Evolutionary conservation across 2,888 invertebrate species (phyloP).

Genomic region (Himalopsyche japonica): DNA sequence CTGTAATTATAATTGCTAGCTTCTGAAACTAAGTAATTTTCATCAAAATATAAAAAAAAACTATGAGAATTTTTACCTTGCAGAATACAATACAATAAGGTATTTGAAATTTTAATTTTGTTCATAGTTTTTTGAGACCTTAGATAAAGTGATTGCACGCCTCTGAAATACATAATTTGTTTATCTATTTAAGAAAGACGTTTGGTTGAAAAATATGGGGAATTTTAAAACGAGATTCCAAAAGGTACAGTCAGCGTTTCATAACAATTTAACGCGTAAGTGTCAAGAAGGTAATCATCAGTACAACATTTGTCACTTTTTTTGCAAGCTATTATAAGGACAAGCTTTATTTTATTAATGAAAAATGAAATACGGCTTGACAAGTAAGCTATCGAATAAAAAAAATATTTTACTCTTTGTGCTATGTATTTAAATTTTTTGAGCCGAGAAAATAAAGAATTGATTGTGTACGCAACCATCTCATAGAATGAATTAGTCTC

Average conservation of each 20-base stretch:
- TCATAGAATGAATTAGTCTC: too few species aligned
- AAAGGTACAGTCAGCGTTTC: neutral
- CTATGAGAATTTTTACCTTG: too few species aligned
- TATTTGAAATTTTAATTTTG: too few species aligned
- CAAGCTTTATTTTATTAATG: neutral
- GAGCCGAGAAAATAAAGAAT: too few species aligned
- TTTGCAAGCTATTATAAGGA: neutral
- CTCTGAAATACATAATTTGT: neutral
- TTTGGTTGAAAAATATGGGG: neutral
- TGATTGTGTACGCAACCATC: too few species aligned
- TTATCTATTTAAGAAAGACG: neutral
- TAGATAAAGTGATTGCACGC: neutral
- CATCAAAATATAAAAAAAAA: too few species aligned
- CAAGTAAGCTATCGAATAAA: neutral
- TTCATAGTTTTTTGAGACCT: too few species aligned
- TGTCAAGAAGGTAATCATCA: neutral
- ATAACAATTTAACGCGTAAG: neutral
- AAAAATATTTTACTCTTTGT: too few species aligned
- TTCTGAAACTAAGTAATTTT: too few species aligned
- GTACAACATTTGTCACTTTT: neutral
- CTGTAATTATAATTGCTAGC: too few species aligned
- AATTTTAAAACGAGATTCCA: neutral
- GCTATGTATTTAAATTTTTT: too few species aligned
- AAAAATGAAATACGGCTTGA: neutral
- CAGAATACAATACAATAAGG: too few species aligned